Evolutionary conservation across 2,888 invertebrate species (phyloP).

Genomic region (Sericinus montela): DNA sequence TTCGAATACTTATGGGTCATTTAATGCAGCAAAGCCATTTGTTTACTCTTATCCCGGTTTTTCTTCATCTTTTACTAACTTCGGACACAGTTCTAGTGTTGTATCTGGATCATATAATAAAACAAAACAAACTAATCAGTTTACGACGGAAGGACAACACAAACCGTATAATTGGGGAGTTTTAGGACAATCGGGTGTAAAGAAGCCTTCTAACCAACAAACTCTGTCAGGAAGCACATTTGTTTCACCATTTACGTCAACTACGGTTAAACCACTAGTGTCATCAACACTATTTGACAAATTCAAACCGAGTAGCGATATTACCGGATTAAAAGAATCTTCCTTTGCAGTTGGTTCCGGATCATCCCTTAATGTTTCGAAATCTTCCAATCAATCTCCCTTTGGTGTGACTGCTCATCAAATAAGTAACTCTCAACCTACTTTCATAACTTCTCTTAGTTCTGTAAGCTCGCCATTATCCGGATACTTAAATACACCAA

Average conservation of each 20-base stretch:
- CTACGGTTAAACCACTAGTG: slow-evolving; percentile 1
- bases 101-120: slow-evolving; percentile 2
- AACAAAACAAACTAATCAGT: slow-evolving; percentile 11
- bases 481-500: not conserved
- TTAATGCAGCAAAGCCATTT: slow-evolving; percentile 15
- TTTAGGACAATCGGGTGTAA: not conserved
- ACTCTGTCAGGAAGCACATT: no score
- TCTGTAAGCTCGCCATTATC: not conserved
- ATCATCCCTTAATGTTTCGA: no score
- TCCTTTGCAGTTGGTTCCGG: not conserved
- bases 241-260: not conserved
- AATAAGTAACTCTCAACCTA: not conserved
- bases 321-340: not conserved
- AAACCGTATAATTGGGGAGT: slow-evolving; percentile 10
- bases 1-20: slow-evolving; percentile 13
- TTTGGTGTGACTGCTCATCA: not conserved
- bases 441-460: not conserved
- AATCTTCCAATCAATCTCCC: not conserved
- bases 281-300: not conserved
- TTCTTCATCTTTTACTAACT: slow-evolving; percentile 1
- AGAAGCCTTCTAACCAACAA: not conserved
- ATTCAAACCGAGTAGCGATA: not conserved
- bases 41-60: slow-evolving; percentile 11
- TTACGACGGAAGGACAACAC: slow-evolving; percentile 4
- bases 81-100: slow-evolving; percentile 5